These are phyloP conservation scores for Ctenopoma multispine DNA, from an alignment of 2,797 vertebrate species.

Conservation along the genomic window DNA sequence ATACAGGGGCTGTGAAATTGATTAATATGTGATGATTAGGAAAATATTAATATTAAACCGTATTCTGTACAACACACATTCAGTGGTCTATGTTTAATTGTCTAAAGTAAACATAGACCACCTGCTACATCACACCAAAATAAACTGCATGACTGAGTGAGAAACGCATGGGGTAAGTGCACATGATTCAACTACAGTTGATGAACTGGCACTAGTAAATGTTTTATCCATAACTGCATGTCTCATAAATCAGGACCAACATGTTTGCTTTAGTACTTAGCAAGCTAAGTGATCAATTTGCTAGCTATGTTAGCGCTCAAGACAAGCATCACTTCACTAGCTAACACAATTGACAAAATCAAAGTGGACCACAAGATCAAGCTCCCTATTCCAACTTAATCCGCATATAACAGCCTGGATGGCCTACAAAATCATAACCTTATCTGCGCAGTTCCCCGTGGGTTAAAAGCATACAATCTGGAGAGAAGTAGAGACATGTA, in stretches of 20 bases:
- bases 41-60: too few relatives aligned
- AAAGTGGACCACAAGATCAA: conserved; percentile 42
- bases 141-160: too few relatives aligned
- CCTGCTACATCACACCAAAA: too few relatives aligned
- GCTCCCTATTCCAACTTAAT: conserved; percentile 38
- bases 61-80: too few relatives aligned
- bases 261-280: conserved; percentile 6
- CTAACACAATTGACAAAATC: conserved; percentile 63
- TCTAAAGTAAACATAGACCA: too few relatives aligned
- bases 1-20: too few relatives aligned
- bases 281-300: conserved; percentile 51
- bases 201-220: not conserved
- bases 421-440: not conserved
- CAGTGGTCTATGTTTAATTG: too few relatives aligned
- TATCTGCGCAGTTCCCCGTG: not conserved
- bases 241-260: not conserved
- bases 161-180: too few relatives aligned
- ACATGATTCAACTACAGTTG: not conserved
- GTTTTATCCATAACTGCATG: not conserved
- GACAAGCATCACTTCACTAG: conserved; percentile 58
- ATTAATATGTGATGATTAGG: too few relatives aligned
- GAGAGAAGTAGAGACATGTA: accelerated
- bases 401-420: not conserved
- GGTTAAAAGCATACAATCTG: not conserved
- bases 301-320: conserved; percentile 73